Percentiles rank a stretch among this genome's conserved stretches.
phyloP scores from a whole-genome alignment of 2,888 invertebrate species.

The Dryococelus australis region DNA sequence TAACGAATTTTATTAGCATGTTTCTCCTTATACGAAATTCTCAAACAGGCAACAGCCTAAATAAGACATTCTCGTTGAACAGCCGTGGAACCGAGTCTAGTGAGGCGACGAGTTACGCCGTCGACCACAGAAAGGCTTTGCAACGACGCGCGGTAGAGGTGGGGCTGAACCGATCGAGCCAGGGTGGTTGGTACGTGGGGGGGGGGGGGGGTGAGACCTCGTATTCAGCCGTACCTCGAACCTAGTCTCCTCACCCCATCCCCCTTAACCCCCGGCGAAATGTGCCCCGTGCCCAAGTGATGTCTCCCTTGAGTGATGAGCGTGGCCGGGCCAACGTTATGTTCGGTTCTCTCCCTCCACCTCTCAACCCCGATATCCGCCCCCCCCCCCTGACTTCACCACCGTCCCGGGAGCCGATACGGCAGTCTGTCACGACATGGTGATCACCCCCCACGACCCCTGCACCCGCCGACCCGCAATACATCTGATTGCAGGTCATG shows the following conservation, averaged over 20 bases:
- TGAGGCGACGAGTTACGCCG: neutral
- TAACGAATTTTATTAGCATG: no score
- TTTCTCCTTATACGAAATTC: no score
- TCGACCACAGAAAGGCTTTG: no score
- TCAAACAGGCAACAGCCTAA: no score
- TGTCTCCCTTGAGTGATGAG: neutral
- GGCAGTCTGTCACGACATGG: conserved; percentile 16
- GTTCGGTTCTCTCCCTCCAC: neutral
- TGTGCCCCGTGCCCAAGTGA: neutral
- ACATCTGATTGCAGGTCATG: neutral
- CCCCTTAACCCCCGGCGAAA: neutral
- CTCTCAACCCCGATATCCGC: neutral
- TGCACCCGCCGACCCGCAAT: neutral
- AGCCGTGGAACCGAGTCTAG: no score
- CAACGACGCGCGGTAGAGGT: neutral
- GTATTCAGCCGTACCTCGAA: neutral
- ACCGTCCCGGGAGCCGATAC: neutral
- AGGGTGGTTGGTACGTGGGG: neutral
- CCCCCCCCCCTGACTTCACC: no score
- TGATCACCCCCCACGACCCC: neutral
- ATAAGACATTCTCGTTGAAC: no score
- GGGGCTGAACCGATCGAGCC: neutral
- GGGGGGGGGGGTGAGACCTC: neutral
- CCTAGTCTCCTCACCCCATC: neutral
- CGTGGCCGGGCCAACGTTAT: neutral